Conservation (phyloP, 2,888 invertebrate genomes). For the Lasioglossum zephyrum region DNA sequence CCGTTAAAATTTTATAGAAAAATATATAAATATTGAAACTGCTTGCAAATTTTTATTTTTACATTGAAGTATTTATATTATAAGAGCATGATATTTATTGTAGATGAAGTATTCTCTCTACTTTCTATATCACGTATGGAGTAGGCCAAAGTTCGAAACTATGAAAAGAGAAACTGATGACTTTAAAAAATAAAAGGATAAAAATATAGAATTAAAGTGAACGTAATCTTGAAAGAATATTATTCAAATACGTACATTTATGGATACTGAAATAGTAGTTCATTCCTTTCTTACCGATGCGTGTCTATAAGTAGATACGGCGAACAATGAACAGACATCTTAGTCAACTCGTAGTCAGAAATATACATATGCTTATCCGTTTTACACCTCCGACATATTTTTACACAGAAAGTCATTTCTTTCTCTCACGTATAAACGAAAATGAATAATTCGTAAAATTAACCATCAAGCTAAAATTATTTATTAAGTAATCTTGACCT, state of each 20-base stretch:
- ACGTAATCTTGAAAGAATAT: background rate
- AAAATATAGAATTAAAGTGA: background rate
- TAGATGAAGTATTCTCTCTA: background rate
- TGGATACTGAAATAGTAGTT: background rate
- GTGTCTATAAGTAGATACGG: background rate
- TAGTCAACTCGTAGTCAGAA: background rate
- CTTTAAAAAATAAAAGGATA: background rate
- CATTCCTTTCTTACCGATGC: background rate
- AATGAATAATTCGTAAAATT: background rate
- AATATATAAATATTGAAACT: background rate
- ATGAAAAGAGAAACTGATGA: background rate
- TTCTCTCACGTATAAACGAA: background rate
- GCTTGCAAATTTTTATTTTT: background rate
- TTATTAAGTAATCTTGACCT: background rate
- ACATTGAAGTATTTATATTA: background rate
- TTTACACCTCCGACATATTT: background rate
- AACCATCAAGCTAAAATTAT: background rate
- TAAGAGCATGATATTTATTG: background rate
- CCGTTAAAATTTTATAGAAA: background rate
- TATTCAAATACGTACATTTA: background rate
- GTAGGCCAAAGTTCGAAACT: background rate
- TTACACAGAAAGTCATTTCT: background rate
- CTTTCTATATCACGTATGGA: background rate
- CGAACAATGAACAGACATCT: background rate
- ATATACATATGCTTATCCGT: background rate